These are phyloP conservation scores for Lathronympha strigana DNA, from an alignment of 2,888 invertebrate species.

Conservation along the genomic window DNA sequence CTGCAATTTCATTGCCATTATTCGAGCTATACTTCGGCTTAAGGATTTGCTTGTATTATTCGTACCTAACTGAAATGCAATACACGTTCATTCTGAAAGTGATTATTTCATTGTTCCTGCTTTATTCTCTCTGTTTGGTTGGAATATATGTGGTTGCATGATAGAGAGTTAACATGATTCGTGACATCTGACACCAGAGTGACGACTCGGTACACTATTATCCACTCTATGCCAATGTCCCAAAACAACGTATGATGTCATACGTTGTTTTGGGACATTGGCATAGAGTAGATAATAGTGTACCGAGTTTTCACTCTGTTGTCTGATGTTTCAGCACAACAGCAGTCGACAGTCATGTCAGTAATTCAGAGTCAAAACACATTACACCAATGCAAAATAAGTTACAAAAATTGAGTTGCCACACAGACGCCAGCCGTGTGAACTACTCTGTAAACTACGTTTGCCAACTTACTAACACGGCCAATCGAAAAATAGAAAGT, in stretches of 20 bases:
- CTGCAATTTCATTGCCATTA: slow-evolving; percentile 26
- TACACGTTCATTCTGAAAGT: background rate
- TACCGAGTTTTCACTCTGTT: too few relatives aligned
- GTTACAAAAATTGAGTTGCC: slow-evolving; percentile 69
- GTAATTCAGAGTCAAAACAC: slow-evolving; percentile 8
- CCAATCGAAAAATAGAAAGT: slow-evolving; percentile 82
- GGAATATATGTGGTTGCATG: too few relatives aligned
- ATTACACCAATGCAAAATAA: slow-evolving; percentile 64
- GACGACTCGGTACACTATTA: too few relatives aligned
- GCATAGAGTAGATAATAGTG: too few relatives aligned
- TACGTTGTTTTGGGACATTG: too few relatives aligned
- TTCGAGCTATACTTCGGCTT: slow-evolving; percentile 14
- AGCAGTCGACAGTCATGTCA: background rate
- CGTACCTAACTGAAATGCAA: background rate
- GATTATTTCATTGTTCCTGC: too few relatives aligned
- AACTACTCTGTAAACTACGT: slow-evolving; percentile 74
- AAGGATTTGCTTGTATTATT: slow-evolving; percentile 16
- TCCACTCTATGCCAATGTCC: too few relatives aligned
- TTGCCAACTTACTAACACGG: slow-evolving; percentile 77
- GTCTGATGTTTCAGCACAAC: too few relatives aligned
- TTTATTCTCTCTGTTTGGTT: too few relatives aligned
- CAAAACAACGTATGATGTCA: too few relatives aligned
- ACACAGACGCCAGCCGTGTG: slow-evolving; percentile 61
- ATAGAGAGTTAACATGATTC: too few relatives aligned
- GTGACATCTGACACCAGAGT: too few relatives aligned